A percentile compares a stretch with the other conserved stretches of the same genome.
Conservation (phyloP, 1,140 invertebrate species). For the Drosophila leontia region DNA sequence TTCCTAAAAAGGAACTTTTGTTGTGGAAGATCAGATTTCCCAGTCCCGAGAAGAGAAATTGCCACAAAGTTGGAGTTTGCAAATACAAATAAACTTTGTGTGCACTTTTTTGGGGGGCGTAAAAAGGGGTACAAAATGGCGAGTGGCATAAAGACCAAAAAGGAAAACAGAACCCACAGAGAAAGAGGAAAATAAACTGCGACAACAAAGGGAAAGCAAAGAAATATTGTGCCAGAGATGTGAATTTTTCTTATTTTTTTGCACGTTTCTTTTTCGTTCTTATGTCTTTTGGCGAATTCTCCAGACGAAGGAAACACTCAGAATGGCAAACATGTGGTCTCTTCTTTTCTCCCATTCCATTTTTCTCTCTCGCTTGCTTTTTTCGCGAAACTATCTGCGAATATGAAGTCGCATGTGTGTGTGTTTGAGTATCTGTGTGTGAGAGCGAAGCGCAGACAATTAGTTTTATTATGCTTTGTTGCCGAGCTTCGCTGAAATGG, state of each 20-base stretch:
- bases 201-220: constrained; percentile 31
- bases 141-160: constrained; percentile 6
- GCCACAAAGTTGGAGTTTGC: constrained; percentile 28
- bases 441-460: constrained; percentile 82
- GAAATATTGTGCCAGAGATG: constrained; percentile 40
- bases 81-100: constrained; percentile 10
- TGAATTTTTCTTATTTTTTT: constrained; percentile 23
- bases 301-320: constrained; percentile 61
- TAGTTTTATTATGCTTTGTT: constrained; percentile 84
- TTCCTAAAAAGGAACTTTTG: constrained; percentile 7
- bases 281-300: constrained; percentile 55
- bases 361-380: constrained; percentile 11
- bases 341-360: constrained; percentile 24
- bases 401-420: constrained; percentile 7
- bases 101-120: not conserved
- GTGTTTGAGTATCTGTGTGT: constrained; percentile 54
- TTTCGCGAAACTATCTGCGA: constrained; percentile 42
- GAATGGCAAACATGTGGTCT: constrained; percentile 77
- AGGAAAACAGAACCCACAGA: constrained; percentile 8
- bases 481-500: constrained; percentile 83
- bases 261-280: not conserved
- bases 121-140: constrained; percentile 49
- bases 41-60: constrained; percentile 19
- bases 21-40: constrained; percentile 24
- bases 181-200: constrained; percentile 61